Percentiles rank a stretch among this genome's conserved stretches.
These are phyloP conservation scores for Orius laevigatus DNA, from an alignment of 1,140 invertebrate species.

Conservation along the genomic window DNA sequence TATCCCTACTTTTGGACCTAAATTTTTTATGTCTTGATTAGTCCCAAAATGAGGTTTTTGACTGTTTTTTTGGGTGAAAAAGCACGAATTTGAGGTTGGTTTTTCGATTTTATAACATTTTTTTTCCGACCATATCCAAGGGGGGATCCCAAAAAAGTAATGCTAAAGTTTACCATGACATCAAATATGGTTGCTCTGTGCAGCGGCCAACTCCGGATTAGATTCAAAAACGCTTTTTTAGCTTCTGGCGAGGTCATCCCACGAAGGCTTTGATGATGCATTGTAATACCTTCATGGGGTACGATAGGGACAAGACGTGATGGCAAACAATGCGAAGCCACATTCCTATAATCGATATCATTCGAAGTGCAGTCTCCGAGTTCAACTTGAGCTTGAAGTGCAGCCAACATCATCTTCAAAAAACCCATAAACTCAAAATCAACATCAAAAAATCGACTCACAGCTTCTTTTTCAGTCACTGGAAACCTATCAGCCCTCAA, in stretches of 20 bases:
- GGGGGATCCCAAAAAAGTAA: not conserved
- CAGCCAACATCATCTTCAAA: slow-evolving; percentile 77
- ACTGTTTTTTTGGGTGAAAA: slow-evolving; percentile 1
- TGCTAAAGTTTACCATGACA: slow-evolving; percentile 59
- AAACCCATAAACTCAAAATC: slow-evolving; percentile 6
- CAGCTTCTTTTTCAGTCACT: slow-evolving; percentile 23
- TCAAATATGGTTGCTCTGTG: slow-evolving; percentile 88
- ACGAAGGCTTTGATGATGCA: slow-evolving; percentile 72
- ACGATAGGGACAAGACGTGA: slow-evolving; percentile 56
- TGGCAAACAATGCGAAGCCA: slow-evolving; percentile 67
- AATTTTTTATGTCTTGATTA: no score
- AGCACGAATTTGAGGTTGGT: not conserved
- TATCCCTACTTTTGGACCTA: no score
- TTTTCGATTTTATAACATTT: no score
- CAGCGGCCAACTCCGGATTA: slow-evolving; percentile 84
- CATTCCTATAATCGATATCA: slow-evolving; percentile 51
- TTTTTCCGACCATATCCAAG: slow-evolving; percentile 2
- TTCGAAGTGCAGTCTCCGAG: slow-evolving; percentile 60
- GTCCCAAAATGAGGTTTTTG: no score
- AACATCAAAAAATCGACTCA: slow-evolving; percentile 14
- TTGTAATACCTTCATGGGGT: slow-evolving; percentile 58
- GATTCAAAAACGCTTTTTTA: slow-evolving; percentile 83
- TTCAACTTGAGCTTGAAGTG: slow-evolving; percentile 84
- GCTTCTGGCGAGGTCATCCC: slow-evolving; percentile 73
- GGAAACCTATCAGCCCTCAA: slow-evolving; percentile 64